Base-by-base conservation (phyloP, 2,888 invertebrate species). In the Euplexia lucipara region DNA sequence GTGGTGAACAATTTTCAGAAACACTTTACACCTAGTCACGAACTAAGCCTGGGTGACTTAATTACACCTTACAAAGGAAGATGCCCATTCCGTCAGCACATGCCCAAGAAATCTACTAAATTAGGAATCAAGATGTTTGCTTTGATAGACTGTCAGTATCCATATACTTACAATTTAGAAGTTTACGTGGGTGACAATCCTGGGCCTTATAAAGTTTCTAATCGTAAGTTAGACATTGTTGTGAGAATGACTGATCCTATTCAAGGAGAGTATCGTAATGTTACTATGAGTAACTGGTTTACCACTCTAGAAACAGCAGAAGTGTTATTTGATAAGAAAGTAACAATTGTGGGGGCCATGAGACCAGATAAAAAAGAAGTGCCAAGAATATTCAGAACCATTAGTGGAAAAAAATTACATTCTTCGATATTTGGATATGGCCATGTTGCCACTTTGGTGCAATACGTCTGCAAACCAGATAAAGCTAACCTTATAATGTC, bases 121-220 rank as follows among this genome's bases (percentile, higher is more conserved):
- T 26, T 49, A 10, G 76, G 71, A 39, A 67, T 71, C 8, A 67
- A 62, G 41, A 71, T 71, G 54, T 75, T 75, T 6, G 58, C 71
- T 3, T 48, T 75, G 8, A 71, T 68, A 5, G 76, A 76, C 30
- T 76, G 76, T n/a, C 59, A 71, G 12, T 63, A 59, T 53, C 75
- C 75, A 30, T 75, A 68, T 22, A 75, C 76, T 26, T 67, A 70
- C 39, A 75, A 76, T 58, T 71, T 76, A 39, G 76, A 75, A 68
- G 12, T 75, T 6, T 71, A 76, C 37, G 14, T 62, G 14, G 67
- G 75, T 52, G 56, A 66, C 49, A 75, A 75, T 35, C 67, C 75
- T 22, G 75, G 75, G 8, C 45, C 60, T 26, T 76, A 63, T 45
- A 49, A 68, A 32, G 34, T 68, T 22, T 26, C n/a, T 22, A 71